These are phyloP conservation scores for Equus quagga DNA, from an alignment of 2,113 vertebrate genomes.

Conservation along the genomic window DNA sequence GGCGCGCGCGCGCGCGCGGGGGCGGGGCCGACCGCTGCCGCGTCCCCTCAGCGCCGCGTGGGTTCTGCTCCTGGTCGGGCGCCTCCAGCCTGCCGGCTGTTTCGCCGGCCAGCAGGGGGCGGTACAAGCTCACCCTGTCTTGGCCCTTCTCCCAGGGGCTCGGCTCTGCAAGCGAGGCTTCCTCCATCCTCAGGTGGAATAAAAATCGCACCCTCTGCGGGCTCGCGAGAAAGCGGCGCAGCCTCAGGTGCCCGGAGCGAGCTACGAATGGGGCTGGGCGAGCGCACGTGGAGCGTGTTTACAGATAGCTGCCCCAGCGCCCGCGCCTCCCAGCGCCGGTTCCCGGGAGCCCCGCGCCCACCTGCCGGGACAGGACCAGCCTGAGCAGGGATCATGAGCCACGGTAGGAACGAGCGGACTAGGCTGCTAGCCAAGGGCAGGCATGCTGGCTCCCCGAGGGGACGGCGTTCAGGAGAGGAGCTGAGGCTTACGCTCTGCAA, in stretches of 20 bases:
- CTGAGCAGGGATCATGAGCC: background rate
- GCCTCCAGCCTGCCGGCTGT: rapidly evolving
- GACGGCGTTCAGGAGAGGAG: background rate
- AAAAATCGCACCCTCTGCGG: background rate
- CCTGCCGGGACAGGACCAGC: rapidly evolving
- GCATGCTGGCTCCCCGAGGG: background rate
- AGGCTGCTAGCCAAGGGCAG: background rate
- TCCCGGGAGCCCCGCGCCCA: background rate
- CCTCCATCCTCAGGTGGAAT: background rate
- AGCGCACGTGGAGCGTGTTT: conserved; percentile 78
- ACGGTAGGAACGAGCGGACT: background rate
- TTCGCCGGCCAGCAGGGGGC: background rate
- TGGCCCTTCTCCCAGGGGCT: background rate
- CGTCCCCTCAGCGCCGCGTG: rapidly evolving
- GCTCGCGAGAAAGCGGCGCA: background rate
- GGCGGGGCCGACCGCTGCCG: background rate
- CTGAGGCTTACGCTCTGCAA: background rate
- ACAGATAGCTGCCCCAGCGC: background rate
- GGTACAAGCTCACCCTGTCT: background rate
- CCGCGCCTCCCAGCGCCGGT: background rate
- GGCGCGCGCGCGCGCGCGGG: no score
- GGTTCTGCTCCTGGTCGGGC: rapidly evolving
- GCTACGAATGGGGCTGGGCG: background rate
- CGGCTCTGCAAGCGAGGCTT: background rate
- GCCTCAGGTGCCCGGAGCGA: rapidly evolving